Percentiles rank a stretch among this genome's conserved stretches.
Evolutionary conservation across 2,888 invertebrate genomes (phyloP).

Genomic region (Eupithecia pulchellata): DNA sequence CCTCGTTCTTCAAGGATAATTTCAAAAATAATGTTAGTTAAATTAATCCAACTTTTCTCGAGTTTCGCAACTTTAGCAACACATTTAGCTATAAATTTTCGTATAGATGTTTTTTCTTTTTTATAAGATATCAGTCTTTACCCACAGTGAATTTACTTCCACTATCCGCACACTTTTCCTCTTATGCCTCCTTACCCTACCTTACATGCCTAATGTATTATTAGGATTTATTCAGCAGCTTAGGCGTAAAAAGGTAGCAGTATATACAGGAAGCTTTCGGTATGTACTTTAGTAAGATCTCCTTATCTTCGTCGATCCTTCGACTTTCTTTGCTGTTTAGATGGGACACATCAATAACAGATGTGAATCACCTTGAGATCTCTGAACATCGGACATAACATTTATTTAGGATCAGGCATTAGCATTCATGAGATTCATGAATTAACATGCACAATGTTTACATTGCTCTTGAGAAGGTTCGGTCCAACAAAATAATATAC

Average conservation of each 20-base stretch:
- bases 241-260: neutral
- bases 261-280: neutral
- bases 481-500: neutral
- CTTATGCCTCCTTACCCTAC: no score
- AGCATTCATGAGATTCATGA: conserved; percentile 4
- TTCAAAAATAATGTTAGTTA: no score
- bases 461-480: neutral
- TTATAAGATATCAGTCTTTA: no score
- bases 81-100: no score
- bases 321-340: conserved; percentile 2
- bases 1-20: no score
- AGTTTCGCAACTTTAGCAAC: no score
- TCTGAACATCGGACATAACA: conserved; percentile 8
- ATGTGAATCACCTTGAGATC: neutral
- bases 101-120: no score
- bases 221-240: neutral
- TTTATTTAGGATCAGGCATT: conserved; percentile 9
- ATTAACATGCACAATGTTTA: conserved; percentile 6
- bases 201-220: neutral
- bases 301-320: neutral
- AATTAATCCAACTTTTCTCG: no score
- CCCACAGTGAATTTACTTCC: no score
- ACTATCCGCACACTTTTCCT: no score
- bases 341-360: conserved; percentile 6
- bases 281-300: neutral